Base-by-base conservation (phyloP, 2,113 vertebrate species). In the Sialia sialis region DNA sequence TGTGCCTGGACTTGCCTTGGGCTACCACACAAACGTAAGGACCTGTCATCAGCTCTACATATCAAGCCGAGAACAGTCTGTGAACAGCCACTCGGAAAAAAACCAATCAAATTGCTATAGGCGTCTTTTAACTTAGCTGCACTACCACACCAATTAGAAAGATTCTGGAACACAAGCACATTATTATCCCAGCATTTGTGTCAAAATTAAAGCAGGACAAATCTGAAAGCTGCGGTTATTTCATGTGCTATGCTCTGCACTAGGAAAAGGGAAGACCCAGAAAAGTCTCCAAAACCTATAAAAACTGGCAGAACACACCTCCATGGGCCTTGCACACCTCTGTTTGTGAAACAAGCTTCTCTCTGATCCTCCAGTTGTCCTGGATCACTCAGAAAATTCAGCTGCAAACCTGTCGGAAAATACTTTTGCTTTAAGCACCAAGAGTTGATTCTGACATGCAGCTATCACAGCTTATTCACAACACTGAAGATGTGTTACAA, bases 1-100 rank as follows among this genome's bases (percentile, higher is more conserved):
- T 26, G 20, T 16, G 20, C 39, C 54, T 73, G 49, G 69, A 72
- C 48, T 84, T 75, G 69, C 56, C 69, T 32, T 84, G 66, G 69
- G 51, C 41, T 66, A 52, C 29, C 56, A 58, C 46, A 49, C 32
- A 62, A 62, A 79, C 1, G 0, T 25, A 63, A 63, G 83, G 34
- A 75, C 7, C 58, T 74, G 41, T 69, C 76, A 86, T 39, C 48
- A 75, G 13, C 60, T 48, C 43, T 29, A 48, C 7, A 8, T 16
- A 62, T 23, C 51, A 51, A 11, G 2, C 13, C 0, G 2, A 69
- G 44, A 89, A n/a, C 4, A 32, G 52, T 8, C 59, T 14, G 8
- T 22, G 20, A 83, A 60, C 16, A 13, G 15, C 41, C 60, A 15
- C 3, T 16, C 56, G 26, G 16, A 41, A 43, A 52, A 49, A 44